These are phyloP conservation scores for Meloe dianella DNA, from an alignment of 2,888 invertebrate species.

Conservation along the genomic window DNA sequence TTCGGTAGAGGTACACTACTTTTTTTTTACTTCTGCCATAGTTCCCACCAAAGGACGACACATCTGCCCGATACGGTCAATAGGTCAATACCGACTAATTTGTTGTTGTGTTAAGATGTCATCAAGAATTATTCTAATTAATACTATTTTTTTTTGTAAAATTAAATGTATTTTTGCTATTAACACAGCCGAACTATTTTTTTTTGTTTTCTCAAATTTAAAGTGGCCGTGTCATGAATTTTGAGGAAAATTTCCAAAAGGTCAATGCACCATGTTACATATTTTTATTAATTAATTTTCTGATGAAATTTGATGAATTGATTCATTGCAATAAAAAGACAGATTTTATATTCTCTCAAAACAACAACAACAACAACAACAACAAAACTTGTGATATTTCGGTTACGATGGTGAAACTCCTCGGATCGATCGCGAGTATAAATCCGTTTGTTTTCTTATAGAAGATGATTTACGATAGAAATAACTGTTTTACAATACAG, in stretches of 20 bases:
- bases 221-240: background rate
- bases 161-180: background rate
- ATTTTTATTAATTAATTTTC: background rate
- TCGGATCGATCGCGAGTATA: no score
- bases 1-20: background rate
- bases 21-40: background rate
- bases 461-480: no score
- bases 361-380: no score
- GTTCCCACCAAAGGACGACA: constrained; percentile 12
- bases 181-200: background rate
- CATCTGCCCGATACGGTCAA: constrained; percentile 28
- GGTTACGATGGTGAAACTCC: no score
- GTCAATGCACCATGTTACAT: background rate
- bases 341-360: no score
- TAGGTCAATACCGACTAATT: constrained; percentile 28
- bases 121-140: constrained; percentile 9
- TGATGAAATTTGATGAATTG: background rate
- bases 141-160: background rate
- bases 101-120: constrained; percentile 9
- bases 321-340: background rate
- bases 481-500: no score
- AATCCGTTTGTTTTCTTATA: no score
- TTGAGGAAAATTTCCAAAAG: background rate
- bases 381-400: no score
- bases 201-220: no score